Conservation (phyloP, 2,113 vertebrate genomes). For the Poicephalus gulielmi region DNA sequence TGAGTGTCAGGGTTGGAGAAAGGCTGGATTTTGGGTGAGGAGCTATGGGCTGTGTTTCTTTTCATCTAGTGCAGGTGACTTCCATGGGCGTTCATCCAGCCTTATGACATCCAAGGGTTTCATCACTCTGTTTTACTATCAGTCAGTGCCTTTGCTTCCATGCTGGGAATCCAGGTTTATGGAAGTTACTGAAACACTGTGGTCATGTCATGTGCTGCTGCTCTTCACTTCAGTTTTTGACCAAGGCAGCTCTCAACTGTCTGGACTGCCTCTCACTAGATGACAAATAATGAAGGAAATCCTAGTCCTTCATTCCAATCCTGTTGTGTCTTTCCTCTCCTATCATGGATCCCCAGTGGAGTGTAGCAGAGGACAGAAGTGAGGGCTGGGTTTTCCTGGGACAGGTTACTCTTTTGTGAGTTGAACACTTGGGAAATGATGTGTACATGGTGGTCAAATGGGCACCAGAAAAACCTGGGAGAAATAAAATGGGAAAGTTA, state of each 20-base stretch:
- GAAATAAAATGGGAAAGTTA: neutral
- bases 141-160: neutral
- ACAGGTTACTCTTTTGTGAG: neutral
- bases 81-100: neutral
- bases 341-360: neutral
- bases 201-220: neutral
- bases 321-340: neutral
- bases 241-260: neutral
- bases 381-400: neutral
- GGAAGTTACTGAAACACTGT: neutral
- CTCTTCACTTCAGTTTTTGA: neutral
- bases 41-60: neutral
- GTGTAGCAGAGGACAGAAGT: neutral
- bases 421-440: neutral
- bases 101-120: neutral
- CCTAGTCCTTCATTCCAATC: neutral
- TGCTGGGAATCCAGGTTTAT: neutral
- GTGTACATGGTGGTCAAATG: neutral
- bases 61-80: neutral
- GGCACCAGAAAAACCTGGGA: neutral
- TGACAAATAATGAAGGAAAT: neutral
- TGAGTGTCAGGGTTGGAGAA: neutral
- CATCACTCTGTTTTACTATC: neutral
- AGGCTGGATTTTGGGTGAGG: neutral
- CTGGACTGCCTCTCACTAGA: neutral